Evolutionary conservation across 2,888 invertebrate genomes (phyloP), one percentile per base, ranked within the genome.

Genomic region (Lithophane socia): DNA sequence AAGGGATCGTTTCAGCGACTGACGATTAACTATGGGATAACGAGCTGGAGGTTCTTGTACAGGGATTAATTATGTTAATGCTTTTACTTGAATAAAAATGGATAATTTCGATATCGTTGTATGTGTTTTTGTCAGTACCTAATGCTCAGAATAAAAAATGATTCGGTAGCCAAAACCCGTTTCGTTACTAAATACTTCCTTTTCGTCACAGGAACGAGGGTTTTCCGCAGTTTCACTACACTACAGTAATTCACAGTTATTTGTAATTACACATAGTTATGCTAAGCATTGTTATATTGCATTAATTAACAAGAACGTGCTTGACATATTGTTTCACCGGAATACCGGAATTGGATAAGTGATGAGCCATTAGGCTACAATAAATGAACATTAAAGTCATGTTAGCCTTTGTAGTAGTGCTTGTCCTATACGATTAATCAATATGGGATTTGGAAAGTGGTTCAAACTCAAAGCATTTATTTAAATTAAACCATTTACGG

Each of bases 1-100:
- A 73, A 82, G 79, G 84, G 82, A 82, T 79, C 70, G 74, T 66
- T 83, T 83, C 78, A 71, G 69, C 65, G 75, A 79, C 75, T 79
- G 74, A 37, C 78, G 75, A 82, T 88, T 86, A 75, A 76, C 82
- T 77, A 81, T 74, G 73, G 74, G 72, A 85, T 79, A 81, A 79
- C 65, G 71, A 75, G 63, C 47, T 29, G 10, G 12, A 64, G 42
- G 60, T 63, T 71, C 61, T 77, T 76, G 60, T 67, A 67, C 47
- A 13, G 3, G 58, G 49, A n/a, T 65, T 83, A 67, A 74, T 79
- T 77, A 71, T 64, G 67, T 68, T 73, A 29, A 73, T 70, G 29
- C 77, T 77, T 65, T 68, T 54, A 42, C 61, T 71, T 54, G n/a
- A 73, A 70, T n/a, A n/a, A n/a, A 52, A 84, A 66, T 47, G 3